These are phyloP conservation scores for Poliocrania exsul DNA, from an alignment of 2,797 vertebrate genomes.

Conservation along the genomic window DNA sequence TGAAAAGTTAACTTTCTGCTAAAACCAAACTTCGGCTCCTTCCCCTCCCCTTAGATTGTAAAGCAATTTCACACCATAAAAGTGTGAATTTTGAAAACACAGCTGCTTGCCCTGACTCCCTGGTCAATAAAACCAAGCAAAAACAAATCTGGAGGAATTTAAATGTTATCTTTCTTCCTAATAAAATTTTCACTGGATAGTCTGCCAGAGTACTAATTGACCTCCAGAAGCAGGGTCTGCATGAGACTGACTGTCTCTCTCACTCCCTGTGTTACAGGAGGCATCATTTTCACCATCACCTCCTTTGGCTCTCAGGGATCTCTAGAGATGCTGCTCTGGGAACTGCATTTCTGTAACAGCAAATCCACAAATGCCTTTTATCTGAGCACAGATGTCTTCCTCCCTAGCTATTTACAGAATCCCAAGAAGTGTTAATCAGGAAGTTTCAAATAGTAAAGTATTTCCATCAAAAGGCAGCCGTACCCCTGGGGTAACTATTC, in stretches of 20 bases:
- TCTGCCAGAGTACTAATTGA: background rate
- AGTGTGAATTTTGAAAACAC: conserved; percentile 1
- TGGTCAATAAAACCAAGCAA: background rate
- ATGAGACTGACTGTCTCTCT: background rate
- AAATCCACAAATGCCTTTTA: background rate
- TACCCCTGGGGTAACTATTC: background rate
- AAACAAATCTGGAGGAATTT: background rate
- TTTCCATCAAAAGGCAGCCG: background rate
- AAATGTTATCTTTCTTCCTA: background rate
- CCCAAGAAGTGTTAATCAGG: background rate
- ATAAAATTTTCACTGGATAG: background rate
- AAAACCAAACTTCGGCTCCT: background rate
- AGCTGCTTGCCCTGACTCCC: conserved; percentile 3
- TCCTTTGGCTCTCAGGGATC: background rate
- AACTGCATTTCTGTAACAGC: accelerated
- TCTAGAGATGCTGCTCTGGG: background rate
- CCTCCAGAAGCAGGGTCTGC: background rate
- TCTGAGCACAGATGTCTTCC: conserved; percentile 10
- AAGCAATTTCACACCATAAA: conserved; percentile 15
- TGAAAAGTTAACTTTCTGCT: conserved; percentile 21
- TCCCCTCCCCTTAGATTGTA: background rate
- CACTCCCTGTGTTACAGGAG: background rate
- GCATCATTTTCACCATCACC: background rate
- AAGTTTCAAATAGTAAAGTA: background rate
- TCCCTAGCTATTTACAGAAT: conserved; percentile 10